Conservation (phyloP, 2,888 invertebrate genomes). For the Drosophila emarginata region DNA sequence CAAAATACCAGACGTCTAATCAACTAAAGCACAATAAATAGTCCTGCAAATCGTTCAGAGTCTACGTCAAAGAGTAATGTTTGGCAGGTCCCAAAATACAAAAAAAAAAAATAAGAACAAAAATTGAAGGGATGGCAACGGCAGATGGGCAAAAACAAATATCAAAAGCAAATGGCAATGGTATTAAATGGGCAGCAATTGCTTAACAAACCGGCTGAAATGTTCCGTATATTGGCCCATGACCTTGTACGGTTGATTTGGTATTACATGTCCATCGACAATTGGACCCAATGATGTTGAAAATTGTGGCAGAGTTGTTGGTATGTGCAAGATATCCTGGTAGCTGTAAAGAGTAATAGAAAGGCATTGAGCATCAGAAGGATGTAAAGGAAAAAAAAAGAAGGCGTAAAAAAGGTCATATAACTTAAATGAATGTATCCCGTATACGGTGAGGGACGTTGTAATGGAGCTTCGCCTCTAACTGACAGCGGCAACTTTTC, state of each 20-base stretch:
- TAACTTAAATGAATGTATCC: constrained; percentile 49
- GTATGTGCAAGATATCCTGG: constrained; percentile 88
- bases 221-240: constrained; percentile 89
- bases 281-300: constrained; percentile 94
- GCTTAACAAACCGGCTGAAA: constrained; percentile 87
- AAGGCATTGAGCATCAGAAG: constrained; percentile 46
- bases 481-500: constrained; percentile 72
- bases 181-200: constrained; percentile 53
- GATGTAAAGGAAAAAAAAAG: constrained; percentile 36
- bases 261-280: constrained; percentile 92
- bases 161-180: constrained; percentile 35
- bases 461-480: constrained; percentile 16
- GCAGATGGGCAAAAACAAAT: constrained; percentile 35
- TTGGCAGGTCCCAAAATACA: constrained; percentile 43
- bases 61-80: constrained; percentile 32
- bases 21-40: constrained; percentile 73
- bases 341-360: constrained; percentile 82
- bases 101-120: constrained; percentile 38
- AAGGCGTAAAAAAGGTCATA: constrained; percentile 64
- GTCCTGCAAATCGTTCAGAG: constrained; percentile 43
- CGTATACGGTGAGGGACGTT: constrained; percentile 12
- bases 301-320: constrained; percentile 87
- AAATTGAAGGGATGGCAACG: constrained; percentile 23
- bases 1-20: constrained; percentile 69
- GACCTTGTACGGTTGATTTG: constrained; percentile 89